Percentiles rank a stretch among this genome's conserved stretches.
These are phyloP conservation scores for Platanista minor DNA, from an alignment of 2,113 vertebrate species.

Conservation along the genomic window DNA sequence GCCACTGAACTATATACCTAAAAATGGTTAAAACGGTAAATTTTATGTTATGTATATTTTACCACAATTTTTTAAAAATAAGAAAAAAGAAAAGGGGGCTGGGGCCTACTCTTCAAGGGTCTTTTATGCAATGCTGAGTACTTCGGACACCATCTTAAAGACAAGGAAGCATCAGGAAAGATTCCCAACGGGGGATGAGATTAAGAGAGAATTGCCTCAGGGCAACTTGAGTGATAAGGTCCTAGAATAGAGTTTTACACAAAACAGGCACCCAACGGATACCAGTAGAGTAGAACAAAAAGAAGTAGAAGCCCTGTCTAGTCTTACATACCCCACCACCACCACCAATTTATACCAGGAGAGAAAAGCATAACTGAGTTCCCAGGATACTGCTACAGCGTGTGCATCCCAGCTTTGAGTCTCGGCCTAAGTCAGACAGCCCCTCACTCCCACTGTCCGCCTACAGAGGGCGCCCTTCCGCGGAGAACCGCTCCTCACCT, in stretches of 20 bases:
- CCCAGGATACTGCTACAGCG: not conserved
- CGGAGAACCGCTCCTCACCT: not conserved
- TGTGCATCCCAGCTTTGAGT: not conserved
- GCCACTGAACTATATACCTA: not conserved
- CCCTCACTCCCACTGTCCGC: not conserved
- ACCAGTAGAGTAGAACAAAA: not conserved
- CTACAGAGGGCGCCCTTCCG: not conserved
- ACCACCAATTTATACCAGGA: not conserved
- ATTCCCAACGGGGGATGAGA: not conserved
- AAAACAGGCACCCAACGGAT: not conserved
- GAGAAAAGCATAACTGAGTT: not conserved
- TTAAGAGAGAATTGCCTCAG: not conserved
- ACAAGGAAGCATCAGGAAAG: not conserved
- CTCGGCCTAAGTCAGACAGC: not conserved
- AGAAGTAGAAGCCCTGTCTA: not conserved
- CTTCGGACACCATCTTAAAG: not conserved
- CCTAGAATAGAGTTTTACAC: not conserved
- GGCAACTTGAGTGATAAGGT: not conserved
- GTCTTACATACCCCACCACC: not conserved
- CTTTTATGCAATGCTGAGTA: not conserved
- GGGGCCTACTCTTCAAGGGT: not conserved
- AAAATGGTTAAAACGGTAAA: not conserved
- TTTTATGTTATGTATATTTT: not conserved
- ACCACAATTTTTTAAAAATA: not conserved
- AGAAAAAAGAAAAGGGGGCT: not conserved